Conservation (phyloP, 2,797 vertebrate genomes). For the Mus spretus region DNA sequence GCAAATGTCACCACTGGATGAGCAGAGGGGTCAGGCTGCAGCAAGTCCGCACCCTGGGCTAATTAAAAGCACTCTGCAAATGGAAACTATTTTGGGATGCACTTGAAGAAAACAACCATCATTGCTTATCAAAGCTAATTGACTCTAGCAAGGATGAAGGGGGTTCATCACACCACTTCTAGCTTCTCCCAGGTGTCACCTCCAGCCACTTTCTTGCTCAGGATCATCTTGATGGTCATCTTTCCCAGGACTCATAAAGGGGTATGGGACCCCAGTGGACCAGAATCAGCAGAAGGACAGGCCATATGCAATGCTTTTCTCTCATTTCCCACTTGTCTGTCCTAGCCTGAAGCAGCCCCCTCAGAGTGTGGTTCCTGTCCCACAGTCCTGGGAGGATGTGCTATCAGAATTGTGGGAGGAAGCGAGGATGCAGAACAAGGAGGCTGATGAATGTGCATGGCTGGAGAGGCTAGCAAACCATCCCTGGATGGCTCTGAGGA, state of each 20-base stretch:
- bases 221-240: neutral
- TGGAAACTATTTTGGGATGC: conserved; percentile 36
- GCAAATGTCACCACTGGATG: neutral
- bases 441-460: conserved; percentile 84
- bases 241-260: neutral
- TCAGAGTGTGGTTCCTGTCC: neutral
- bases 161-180: neutral
- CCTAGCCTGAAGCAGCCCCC: neutral
- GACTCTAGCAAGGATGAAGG: neutral
- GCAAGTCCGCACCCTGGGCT: neutral
- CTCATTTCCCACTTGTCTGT: neutral
- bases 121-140: neutral
- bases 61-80: conserved; percentile 11
- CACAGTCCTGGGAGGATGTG: conserved; percentile 5
- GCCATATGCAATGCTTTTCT: accelerated
- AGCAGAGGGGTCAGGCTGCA: neutral
- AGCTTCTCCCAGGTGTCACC: neutral
- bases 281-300: neutral
- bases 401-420: neutral
- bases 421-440: conserved; percentile 51
- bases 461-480: conserved; percentile 82
- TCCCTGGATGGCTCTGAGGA: conserved; percentile 68
- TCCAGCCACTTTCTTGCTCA: neutral
- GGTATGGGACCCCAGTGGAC: accelerated
- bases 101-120: conserved; percentile 55